Evolutionary conservation across 2,113 vertebrate genomes (phyloP).

Genomic region (Xyrauchen texanus): DNA sequence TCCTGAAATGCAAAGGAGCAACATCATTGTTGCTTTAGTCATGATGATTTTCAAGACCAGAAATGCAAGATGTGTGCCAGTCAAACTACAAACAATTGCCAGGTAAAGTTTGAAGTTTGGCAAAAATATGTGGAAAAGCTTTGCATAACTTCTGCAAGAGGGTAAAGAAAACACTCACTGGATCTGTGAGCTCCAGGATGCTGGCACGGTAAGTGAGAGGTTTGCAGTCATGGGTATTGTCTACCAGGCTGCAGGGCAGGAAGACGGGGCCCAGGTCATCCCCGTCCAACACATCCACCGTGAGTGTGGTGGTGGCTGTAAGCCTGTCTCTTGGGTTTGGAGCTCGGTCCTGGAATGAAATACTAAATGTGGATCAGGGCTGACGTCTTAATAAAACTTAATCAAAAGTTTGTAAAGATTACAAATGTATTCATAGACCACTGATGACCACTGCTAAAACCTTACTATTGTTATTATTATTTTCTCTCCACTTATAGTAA

Average conservation of each 20-base stretch:
- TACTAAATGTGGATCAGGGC: neutral
- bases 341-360: constrained; percentile 83
- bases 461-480: too few relatives aligned
- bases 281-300: constrained; percentile 90
- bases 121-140: neutral
- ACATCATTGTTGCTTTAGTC: neutral
- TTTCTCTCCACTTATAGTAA: too few relatives aligned
- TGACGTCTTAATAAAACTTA: too few relatives aligned
- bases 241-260: constrained; percentile 88
- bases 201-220: constrained; percentile 88
- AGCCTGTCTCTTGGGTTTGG: constrained; percentile 83
- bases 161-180: constrained; percentile 75
- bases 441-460: too few relatives aligned
- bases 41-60: neutral
- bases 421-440: too few relatives aligned
- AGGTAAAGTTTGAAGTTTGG: neutral
- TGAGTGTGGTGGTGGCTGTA: constrained; percentile 92
- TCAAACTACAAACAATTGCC: neutral
- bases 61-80: neutral
- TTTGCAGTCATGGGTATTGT: constrained; percentile 88
- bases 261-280: constrained; percentile 97
- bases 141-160: neutral
- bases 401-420: too few relatives aligned
- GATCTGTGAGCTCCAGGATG: constrained; percentile 85
- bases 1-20: neutral